phyloP scores from a whole-genome alignment of 64 coral and sea anemone genomes.

The Catalaphyllia jardinei region DNA sequence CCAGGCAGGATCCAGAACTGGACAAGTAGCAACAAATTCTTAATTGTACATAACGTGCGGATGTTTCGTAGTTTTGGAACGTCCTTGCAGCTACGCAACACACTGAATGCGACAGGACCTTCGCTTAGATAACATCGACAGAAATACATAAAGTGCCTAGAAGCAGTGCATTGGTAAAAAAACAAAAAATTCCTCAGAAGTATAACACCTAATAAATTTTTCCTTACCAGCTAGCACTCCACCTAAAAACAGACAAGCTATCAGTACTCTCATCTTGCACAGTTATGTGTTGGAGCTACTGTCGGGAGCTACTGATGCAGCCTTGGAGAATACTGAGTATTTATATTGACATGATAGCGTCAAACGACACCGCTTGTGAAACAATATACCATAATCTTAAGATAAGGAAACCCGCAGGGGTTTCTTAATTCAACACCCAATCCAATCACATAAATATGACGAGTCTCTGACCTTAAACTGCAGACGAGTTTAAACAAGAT shows the following conservation, averaged over 20 bases:
- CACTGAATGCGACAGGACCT: no score
- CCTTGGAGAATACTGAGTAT: background rate
- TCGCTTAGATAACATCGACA: no score
- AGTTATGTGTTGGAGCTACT: background rate
- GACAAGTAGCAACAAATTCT: no score
- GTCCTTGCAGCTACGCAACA: no score
- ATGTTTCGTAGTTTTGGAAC: no score
- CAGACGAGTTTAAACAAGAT: background rate
- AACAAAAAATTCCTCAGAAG: background rate
- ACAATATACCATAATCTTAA: background rate
- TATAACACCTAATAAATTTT: background rate
- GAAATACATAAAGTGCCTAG: background rate
- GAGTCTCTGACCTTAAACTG: background rate
- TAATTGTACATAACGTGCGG: no score
- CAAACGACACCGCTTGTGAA: conserved; percentile 13
- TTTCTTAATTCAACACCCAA: background rate
- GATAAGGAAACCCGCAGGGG: background rate
- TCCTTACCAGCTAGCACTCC: conserved; percentile 24
- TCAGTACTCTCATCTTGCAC: conserved; percentile 19
- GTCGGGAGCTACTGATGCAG: conserved; percentile 1
- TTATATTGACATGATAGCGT: background rate
- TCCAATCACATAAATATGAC: no score
- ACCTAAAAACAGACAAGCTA: conserved; percentile 12
- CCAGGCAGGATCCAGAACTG: no score
- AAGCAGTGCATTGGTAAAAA: background rate